Evolutionary conservation across 2,113 vertebrate genomes (phyloP).

Genomic region (Notarius quadriscutis): DNA sequence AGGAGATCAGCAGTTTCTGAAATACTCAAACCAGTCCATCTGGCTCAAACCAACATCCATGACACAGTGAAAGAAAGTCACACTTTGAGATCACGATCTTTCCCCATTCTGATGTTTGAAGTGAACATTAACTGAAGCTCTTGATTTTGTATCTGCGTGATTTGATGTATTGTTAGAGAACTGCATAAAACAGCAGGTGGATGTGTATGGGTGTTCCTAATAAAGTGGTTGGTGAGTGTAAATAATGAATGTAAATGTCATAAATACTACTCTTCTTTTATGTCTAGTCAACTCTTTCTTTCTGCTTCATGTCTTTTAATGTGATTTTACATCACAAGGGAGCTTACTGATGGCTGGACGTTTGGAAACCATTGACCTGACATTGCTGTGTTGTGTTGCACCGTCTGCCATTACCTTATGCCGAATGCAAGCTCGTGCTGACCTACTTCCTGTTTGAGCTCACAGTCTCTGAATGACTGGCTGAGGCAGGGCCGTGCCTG

Average conservation of each 20-base stretch:
- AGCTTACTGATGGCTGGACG: neutral
- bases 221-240: too few species aligned
- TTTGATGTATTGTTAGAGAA: too few species aligned
- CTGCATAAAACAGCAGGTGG: too few species aligned
- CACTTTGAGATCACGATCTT: too few species aligned
- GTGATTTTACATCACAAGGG: neutral
- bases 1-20: too few species aligned
- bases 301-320: neutral
- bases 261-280: neutral
- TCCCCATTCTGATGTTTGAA: too few species aligned
- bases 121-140: too few species aligned
- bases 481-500: slow-evolving; percentile 43
- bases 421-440: slow-evolving; percentile 38
- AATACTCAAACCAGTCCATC: too few species aligned
- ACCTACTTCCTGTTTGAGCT: slow-evolving; percentile 53
- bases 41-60: too few species aligned
- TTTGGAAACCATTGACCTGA: slow-evolving; percentile 24
- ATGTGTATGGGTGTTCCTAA: too few species aligned
- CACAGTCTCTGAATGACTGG: slow-evolving; percentile 48
- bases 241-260: neutral
- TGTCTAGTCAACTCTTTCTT: neutral
- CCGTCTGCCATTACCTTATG: slow-evolving; percentile 30
- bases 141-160: too few species aligned
- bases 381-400: slow-evolving; percentile 21
- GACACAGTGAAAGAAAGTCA: too few species aligned